Base-by-base conservation (phyloP, 2,797 vertebrate genomes). In the Urocyon cinereoargenteus region DNA sequence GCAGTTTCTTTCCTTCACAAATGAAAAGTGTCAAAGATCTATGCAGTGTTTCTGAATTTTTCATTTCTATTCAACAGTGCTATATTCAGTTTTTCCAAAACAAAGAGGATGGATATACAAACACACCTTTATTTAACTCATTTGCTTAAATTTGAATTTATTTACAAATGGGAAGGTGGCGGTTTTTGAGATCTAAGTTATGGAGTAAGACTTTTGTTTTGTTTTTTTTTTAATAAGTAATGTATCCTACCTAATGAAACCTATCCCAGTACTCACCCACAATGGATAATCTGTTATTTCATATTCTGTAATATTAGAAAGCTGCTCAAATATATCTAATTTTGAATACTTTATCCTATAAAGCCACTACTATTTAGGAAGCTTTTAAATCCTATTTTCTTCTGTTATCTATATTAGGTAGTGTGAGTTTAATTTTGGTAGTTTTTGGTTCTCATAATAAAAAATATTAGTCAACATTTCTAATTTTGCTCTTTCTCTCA, bases 141-240 rank as follows among this genome's bases (percentile, higher is more conserved):
- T 84, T 96, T 90, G 19, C 16, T 96, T 77, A 88, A 78, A 36
- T 75, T 92, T 93, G 51, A 94, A 31, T 95, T 82, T 86, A 61
- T 68, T 95, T 93, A 62, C 40, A 96, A 96, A 70, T 86, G 57
- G 22, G 6, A 93, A 79, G 31, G 36, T 92, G 8, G 6, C 81
- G 14, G n/a, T 91, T 86, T 97, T 97, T 95, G 51, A 81, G 8
- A 61, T 77, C 93, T 53, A 89, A 94, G 73, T 94, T 92, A 55
- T 15, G 92, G 31, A 2, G 10, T 90, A 59, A 57, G 64, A 51
- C 3, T 73, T 45, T 40, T n/a, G 34, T 70, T 73, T 73, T 40
- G 21, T 40, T 73, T 72, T 26, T 24, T 49, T 49, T 49, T 75
- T 18, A 28, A 28, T 18, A 75, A 18, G 26, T 75, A 77, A 77